Evolutionary conservation across 2,797 vertebrate species (phyloP), one percentile per base, ranked within the genome.

Genomic region (Psittacula echo): DNA sequence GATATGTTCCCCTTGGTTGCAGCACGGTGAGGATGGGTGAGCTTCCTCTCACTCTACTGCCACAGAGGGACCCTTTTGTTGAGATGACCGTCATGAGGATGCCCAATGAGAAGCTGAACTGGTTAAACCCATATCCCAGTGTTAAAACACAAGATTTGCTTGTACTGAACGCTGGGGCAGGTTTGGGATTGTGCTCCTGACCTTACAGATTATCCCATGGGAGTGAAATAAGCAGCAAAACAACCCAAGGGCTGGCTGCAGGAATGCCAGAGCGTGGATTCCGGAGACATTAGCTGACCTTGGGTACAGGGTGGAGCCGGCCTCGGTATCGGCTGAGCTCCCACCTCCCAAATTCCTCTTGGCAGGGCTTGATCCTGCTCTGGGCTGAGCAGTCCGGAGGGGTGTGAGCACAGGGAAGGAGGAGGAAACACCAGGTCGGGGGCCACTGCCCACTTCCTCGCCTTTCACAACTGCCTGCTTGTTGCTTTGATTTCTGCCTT

Each of bases 131-230:
- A 23, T 29, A 4, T 73, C 20, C 42, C 71, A 61, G 37, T 60
- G 58, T 26, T 60, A 60, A 60, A 19, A 37, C 7, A 17, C 16
- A 39, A 58, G 37, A 34, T 37, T 68, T 47, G 21, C 37, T 48
- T 13, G 70, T 0, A 0, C 29, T 54, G 37, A 58, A 6, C 14
- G 0, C 50, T 1, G 42, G 13, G 60, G 12, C n/a, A 41, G 74
- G 48, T 17, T 70, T 84, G 26, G 64, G 71, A 9, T 34, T 1
- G 13, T 37, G 53, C 54, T 68, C 2, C 41, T 48, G 17, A 34
- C n/a, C 32, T 51, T 4, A 2, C 1, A 15, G 45, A 39, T 7
- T 16, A 4, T 42, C 32, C 54, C 3, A 0, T 0, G 7, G 42
- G 21, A 7, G 18, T 3, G 26, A 24, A 48, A 10, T 53, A 39